Base-by-base conservation (phyloP, 1,140 invertebrate species). In the Cotesia chilonis region DNA sequence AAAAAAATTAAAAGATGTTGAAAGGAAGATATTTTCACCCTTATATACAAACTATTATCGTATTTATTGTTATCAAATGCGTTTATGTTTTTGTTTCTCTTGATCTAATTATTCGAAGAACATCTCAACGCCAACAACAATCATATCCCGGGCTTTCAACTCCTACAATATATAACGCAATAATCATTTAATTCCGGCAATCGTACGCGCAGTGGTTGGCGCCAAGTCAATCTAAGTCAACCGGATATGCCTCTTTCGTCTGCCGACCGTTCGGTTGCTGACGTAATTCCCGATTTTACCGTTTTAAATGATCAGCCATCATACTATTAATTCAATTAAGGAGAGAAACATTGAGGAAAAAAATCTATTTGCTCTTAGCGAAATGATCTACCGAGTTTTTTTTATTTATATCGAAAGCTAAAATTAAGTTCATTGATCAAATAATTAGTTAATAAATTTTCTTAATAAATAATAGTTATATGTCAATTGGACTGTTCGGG, bases 191-290 rank as follows among this genome's bases (percentile, higher is more conserved):
- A 86, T 86, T 87, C 82, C 82, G 83, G 80, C 79, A 76, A 80
- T 79, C 79, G 77, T 83, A 84, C 82, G 81, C 81, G 81, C 81
- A 80, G 80, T 77, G 82, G 78, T 85, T 85, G 84, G 85, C 85
- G 85, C 85, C 85, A 83, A 85, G 82, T 85, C 84, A 86, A 87
- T 87, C 84, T 86, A 84, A 85, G 82, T 76, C 80, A 80, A 87
- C 84, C 85, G 85, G 85, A 87, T 87, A 85, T 86, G 83, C 83
- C 82, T 81, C 81, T 84, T 80, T 84, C 76, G 83, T 82, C 81
- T 81, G 79, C 70, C 65, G 71, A 73, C 57, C 38, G 2, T 55
- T 68, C 28, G 61, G 70, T 65, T 74, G 78, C 77, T 84, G 80
- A 85, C 82, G 82, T 83, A 82, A 84, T 80, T 61, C 20, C 9